These are phyloP conservation scores for Galleria mellonella DNA, from an alignment of 1,140 invertebrate genomes.

Conservation along the genomic window DNA sequence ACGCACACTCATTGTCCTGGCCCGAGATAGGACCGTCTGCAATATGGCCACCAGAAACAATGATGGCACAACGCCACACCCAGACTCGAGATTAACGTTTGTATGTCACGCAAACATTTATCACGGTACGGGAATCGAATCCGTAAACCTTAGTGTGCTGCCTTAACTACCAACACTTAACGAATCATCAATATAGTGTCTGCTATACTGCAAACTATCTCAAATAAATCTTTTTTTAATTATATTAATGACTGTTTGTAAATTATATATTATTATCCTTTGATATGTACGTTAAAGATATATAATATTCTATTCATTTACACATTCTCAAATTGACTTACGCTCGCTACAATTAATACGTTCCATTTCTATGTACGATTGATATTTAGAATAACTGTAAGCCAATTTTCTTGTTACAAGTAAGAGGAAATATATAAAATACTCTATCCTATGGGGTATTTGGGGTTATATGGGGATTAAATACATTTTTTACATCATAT, in stretches of 20 bases:
- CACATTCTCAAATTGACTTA: not conserved
- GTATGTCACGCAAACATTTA: too few species aligned
- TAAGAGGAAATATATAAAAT: constrained; percentile 8
- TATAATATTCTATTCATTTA: not conserved
- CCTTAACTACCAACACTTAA: too few species aligned
- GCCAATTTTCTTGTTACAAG: constrained; percentile 22
- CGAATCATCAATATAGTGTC: constrained; percentile 20
- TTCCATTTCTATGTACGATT: not conserved
- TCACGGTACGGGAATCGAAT: too few species aligned
- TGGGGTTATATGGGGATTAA: constrained; percentile 46
- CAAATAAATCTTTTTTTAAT: constrained; percentile 42
- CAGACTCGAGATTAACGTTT: too few species aligned
- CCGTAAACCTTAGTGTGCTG: too few species aligned
- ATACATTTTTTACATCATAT: constrained; percentile 58
- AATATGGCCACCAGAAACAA: too few species aligned
- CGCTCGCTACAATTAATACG: not conserved
- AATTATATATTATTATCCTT: constrained; percentile 64
- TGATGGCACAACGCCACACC: too few species aligned
- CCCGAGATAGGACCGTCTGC: too few species aligned
- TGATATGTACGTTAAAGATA: constrained; percentile 47
- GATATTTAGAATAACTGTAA: constrained; percentile 13
- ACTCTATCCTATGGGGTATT: constrained; percentile 30
- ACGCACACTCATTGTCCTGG: too few species aligned
- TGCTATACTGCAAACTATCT: constrained; percentile 65
- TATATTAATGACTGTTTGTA: constrained; percentile 30